Evolutionary conservation across 1,140 invertebrate species (phyloP).

Genomic region (Pseudomyrmex pallidus): DNA sequence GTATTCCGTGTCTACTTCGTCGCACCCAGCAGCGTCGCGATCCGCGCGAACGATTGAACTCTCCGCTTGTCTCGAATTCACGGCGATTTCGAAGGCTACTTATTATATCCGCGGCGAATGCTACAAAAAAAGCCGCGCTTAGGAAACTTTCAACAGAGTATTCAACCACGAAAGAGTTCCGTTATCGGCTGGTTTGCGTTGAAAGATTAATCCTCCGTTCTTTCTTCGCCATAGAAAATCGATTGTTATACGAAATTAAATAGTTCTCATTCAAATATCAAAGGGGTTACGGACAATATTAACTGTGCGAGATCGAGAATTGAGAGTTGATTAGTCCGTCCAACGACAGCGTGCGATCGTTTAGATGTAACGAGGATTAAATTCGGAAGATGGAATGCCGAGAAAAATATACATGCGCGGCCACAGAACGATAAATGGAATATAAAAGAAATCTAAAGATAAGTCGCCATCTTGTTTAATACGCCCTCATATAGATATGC

Average conservation of each 20-base stretch:
- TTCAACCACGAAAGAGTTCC: conserved; percentile 48
- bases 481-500: no score
- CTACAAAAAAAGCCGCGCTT: conserved; percentile 33
- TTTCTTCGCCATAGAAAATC: background rate
- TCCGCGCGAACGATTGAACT: conserved; percentile 7
- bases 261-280: no score
- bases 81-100: conserved; percentile 40
- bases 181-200: conserved; percentile 38
- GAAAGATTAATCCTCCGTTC: conserved; percentile 16
- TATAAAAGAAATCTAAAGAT: no score
- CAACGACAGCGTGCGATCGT: no score
- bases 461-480: no score
- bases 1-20: conserved; percentile 12
- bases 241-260: background rate
- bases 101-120: conserved; percentile 37
- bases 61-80: conserved; percentile 38
- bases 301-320: no score
- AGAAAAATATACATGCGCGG: no score
- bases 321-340: no score
- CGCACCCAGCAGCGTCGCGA: conserved; percentile 30
- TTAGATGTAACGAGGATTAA: no score
- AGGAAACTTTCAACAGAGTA: conserved; percentile 49
- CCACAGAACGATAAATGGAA: no score
- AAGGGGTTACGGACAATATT: no score
- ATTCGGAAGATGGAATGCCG: no score